A percentile compares a stretch with the other conserved stretches of the same genome.
Conservation (phyloP, 2,113 vertebrate genomes). For the Bothrops jararaca region DNA sequence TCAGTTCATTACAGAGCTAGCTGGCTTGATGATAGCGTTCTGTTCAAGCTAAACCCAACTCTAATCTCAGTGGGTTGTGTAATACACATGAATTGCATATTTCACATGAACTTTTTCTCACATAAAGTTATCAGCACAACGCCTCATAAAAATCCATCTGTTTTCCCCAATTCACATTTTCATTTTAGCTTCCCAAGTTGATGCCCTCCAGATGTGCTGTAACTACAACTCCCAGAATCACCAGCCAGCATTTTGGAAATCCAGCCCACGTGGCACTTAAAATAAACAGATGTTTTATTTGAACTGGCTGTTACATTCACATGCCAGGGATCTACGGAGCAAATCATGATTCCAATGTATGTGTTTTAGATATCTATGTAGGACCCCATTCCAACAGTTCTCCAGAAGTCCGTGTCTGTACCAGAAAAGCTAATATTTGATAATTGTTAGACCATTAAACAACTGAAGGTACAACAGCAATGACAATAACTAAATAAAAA, state of each 20-base stretch:
- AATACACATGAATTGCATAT: conserved; percentile 23
- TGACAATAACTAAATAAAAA: not conserved
- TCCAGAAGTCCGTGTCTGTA: not conserved
- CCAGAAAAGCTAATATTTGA: not conserved
- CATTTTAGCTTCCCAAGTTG: not conserved
- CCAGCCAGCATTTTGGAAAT: not conserved
- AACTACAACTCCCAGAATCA: not conserved
- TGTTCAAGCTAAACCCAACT: conserved; percentile 36
- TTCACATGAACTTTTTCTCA: conserved; percentile 19
- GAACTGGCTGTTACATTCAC: not conserved
- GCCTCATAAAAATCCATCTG: conserved; percentile 17
- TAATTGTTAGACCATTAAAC: not conserved
- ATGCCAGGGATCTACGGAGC: not conserved
- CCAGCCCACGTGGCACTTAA: not conserved
- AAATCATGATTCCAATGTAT: not conserved
- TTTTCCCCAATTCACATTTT: not conserved
- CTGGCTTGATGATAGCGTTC: conserved; percentile 33
- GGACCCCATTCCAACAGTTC: not conserved
- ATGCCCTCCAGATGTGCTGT: not conserved
- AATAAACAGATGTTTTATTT: not conserved
- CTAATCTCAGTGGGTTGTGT: conserved; percentile 33
- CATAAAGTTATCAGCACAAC: conserved; percentile 4
- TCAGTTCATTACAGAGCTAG: conserved; percentile 29
- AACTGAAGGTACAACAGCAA: not conserved
- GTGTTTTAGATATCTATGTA: not conserved